phyloP scores from a whole-genome alignment of 2,888 invertebrate genomes.

The Scaeva pyrastri region DNA sequence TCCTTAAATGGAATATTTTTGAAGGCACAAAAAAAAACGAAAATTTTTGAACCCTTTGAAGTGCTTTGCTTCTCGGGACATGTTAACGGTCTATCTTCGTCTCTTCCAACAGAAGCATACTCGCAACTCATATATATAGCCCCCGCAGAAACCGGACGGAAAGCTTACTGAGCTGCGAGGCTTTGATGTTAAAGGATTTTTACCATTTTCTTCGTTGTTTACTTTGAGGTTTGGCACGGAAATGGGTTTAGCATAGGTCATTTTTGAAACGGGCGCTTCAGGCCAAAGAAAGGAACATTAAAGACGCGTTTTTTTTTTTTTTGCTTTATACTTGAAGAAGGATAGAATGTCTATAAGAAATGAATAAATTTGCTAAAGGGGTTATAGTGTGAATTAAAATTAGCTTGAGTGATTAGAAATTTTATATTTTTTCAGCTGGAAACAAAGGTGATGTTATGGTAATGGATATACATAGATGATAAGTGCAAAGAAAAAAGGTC shows the following conservation, averaged over 20 bases:
- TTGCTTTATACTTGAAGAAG: not conserved
- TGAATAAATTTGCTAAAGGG: not conserved
- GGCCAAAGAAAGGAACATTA: not conserved
- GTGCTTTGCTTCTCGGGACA: conserved; percentile 5
- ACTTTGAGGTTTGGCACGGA: not conserved
- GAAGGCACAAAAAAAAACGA: not conserved
- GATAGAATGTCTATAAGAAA: not conserved
- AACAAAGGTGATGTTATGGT: not conserved
- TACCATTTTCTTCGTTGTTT: conserved; percentile 1
- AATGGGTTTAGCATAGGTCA: not conserved
- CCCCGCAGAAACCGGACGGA: conserved; percentile 1
- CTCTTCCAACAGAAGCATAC: not conserved
- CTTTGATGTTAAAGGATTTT: conserved; percentile 26
- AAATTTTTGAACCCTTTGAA: conserved; percentile 20
- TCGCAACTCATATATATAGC: not conserved
- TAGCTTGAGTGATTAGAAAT: conserved; percentile 8
- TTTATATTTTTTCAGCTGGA: conserved; percentile 3
- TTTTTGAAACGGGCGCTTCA: not conserved
- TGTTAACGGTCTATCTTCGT: conserved; percentile 6
- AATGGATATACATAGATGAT: too few relatives aligned
- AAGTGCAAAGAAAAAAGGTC: too few relatives aligned
- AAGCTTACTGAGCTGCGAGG: not conserved
- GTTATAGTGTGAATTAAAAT: conserved; percentile 1
- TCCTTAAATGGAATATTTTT: conserved; percentile 20
- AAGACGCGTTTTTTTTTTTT: not conserved